These are phyloP conservation scores for Cherax quadricarinatus DNA, from an alignment of 1,140 invertebrate genomes.

Conservation along the genomic window DNA sequence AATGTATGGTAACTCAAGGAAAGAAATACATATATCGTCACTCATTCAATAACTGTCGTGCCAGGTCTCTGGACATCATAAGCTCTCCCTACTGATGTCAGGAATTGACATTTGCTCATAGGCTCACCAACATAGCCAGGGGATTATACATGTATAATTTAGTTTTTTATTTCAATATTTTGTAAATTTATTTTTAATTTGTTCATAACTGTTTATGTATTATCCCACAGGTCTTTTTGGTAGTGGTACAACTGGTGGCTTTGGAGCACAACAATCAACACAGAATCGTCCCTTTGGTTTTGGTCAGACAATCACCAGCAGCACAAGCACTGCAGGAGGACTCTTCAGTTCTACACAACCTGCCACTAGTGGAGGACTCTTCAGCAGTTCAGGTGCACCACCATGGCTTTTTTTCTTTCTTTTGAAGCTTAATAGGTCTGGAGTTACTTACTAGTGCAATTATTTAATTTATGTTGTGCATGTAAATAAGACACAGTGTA, in stretches of 20 bases:
- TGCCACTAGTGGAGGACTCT: constrained; percentile 60
- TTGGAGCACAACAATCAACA: constrained; percentile 74
- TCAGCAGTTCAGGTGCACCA: constrained; percentile 52
- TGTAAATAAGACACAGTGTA: background rate
- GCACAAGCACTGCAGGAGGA: constrained; percentile 60
- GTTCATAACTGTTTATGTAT: too few relatives aligned
- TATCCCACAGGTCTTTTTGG: constrained; percentile 79
- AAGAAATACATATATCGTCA: too few relatives aligned
- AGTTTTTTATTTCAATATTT: too few relatives aligned
- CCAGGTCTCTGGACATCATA: too few relatives aligned
- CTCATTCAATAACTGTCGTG: too few relatives aligned
- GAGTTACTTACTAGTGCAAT: background rate
- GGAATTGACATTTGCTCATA: too few relatives aligned
- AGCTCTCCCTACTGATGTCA: too few relatives aligned
- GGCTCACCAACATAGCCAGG: too few relatives aligned
- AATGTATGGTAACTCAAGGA: too few relatives aligned
- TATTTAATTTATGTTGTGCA: background rate
- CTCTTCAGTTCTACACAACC: constrained; percentile 73
- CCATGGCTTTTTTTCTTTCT: background rate
- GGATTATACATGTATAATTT: too few relatives aligned
- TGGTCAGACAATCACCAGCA: constrained; percentile 65
- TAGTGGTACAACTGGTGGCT: constrained; percentile 78
- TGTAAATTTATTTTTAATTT: too few relatives aligned
- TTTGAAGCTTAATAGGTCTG: background rate
- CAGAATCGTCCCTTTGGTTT: constrained; percentile 72